Base-by-base conservation (phyloP, 2,113 vertebrate genomes). In the Aldabrachelys gigantea region DNA sequence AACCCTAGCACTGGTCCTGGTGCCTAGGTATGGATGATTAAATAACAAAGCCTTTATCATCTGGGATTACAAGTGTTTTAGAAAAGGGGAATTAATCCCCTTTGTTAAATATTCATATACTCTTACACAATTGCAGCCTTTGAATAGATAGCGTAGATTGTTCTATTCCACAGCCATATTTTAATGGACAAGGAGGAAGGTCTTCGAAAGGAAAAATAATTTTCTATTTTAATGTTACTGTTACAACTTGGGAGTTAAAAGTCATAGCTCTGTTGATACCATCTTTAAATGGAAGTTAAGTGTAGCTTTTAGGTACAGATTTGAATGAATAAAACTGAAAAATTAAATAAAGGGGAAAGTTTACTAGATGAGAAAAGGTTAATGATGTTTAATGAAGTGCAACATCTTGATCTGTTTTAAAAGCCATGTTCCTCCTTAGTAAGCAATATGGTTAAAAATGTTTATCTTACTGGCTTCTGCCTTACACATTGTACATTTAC, bases 381-480 rank as follows among this genome's bases (percentile, higher is more conserved):
- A 86, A 85, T 89, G 80, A 22, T 91, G 41, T 91, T 96, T 96
- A 96, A 94, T 96, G 80, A 93, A 93, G 90, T 92, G 75, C 92
- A 81, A 54, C 19, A 21, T 94, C 93, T 85, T 87, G 88, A 93
- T 92, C 75, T 83, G 50, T 91, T 95, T 95, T 90, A 93, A 97
- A 93, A 92, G 92, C 59, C 52, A 94, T 85, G 14, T 53, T 95
- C 79, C 85, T 96, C 87, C 52, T 93, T 62, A 11, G 93, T 86
- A 92, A 92, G 92, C 76, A 91, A 29, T 62, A 95, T 76, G 79
- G 91, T 69, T 92, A 93, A 97, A 53, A 96, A 90, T 87, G 52
- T 91, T 95, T 94, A 57, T 95, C 24, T 93, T 89, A 82, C 0
- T 10, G 83, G 38, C 49, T 97, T 95, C 91, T 89, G 93, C 85